Evolutionary conservation across 2,888 invertebrate genomes (phyloP), one percentile per base, ranked within the genome.

Genomic region (Sympetrum striolatum): DNA sequence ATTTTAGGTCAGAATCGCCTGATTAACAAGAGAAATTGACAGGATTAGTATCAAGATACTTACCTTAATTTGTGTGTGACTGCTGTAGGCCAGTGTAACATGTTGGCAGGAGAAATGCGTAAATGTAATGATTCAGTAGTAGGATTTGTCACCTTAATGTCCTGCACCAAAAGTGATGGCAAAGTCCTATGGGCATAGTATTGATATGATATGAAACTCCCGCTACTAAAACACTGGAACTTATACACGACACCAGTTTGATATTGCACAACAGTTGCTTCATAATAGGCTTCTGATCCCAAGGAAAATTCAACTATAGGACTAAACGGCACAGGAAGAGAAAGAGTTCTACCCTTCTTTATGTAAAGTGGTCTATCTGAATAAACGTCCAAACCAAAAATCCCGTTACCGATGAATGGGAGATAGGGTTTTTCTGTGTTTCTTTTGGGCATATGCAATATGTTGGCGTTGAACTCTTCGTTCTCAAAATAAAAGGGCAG

Each of bases 101-200:
- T 94, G 91, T 96, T 95, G 10, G 96, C 95, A 92, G 95, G 95
- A 90, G 95, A 95, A 48, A 97, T 92, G 90, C 95, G 94, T 64
- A 97, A 93, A 60, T 95, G 95, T 91, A 96, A 95, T 15, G 95
- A 94, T 81, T 94, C 93, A 92, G 95, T 95, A 22, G 96, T 95
- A 0, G 97, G 97, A 93, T 98, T 98, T 53, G 96, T 96, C 1
- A 98, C 94, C 93, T 96, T 95, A 90, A 98, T 95, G 93, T 97
- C 97, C 94, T 98, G 98, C 60, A 98, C 96, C 92, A 98, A 95
- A 90, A 98, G 94, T 58, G 96, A 96, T 3, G 98, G 97, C 91
- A 97, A 95, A 12, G 96, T 96, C 92, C 98, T 95, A 93, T 98
- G 98, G 12, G 98, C 97, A 93, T 97, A 98, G 93, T 96, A 96